phyloP scores from a whole-genome alignment of 2,888 invertebrate genomes.

The Stegana nigrithorax region DNA sequence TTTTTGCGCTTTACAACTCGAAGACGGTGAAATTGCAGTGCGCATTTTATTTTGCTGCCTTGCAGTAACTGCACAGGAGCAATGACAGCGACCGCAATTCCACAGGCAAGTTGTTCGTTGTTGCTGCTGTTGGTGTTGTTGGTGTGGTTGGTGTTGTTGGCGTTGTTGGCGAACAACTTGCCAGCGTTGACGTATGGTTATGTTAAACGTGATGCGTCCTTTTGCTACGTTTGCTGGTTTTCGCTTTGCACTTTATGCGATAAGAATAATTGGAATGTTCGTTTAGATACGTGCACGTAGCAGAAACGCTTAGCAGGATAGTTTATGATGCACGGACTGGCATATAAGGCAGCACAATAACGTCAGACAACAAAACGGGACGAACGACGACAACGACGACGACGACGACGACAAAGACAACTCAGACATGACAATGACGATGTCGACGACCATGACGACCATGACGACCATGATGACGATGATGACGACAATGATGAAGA shows the following conservation, averaged over 20 bases:
- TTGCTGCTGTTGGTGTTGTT: background rate
- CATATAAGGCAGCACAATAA: no score
- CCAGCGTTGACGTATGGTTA: background rate
- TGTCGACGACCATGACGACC: slow-evolving; percentile 41
- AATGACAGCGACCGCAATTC: no score
- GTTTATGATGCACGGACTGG: no score
- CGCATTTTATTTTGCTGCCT: no score
- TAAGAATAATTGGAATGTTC: slow-evolving; percentile 62
- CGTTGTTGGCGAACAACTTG: background rate
- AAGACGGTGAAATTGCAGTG: no score
- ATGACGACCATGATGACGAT: slow-evolving; percentile 32
- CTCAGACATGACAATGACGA: slow-evolving; percentile 16
- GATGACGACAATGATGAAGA: background rate
- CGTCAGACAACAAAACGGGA: slow-evolving; percentile 48
- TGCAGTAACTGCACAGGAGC: no score
- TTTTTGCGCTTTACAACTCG: no score
- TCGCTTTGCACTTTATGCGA: slow-evolving; percentile 38
- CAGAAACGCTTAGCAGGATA: slow-evolving; percentile 32
- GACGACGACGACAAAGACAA: slow-evolving; percentile 29
- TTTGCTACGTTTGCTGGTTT: background rate
- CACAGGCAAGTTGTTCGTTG: no score
- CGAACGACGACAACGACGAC: slow-evolving; percentile 44
- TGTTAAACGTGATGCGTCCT: background rate
- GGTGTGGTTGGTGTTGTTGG: background rate
- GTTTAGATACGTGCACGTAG: slow-evolving; percentile 46